Evolutionary conservation across 2,113 vertebrate species (phyloP).

Genomic region (Phrynocephalus versicolor): DNA sequence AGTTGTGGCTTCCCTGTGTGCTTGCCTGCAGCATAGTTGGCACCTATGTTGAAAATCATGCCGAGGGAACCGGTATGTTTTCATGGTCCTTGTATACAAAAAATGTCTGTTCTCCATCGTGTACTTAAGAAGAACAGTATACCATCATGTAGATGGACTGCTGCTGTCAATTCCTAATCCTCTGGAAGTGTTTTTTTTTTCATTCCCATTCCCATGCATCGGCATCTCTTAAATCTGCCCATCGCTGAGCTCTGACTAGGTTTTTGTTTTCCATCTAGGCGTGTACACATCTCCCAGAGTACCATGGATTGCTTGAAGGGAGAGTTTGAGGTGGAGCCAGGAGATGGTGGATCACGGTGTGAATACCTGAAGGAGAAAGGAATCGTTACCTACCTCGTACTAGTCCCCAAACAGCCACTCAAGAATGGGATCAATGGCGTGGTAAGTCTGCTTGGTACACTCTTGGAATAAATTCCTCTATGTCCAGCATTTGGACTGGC

Average conservation of each 20-base stretch:
- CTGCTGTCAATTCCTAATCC: not conserved
- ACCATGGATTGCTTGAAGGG: constrained; percentile 91
- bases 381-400: constrained; percentile 88
- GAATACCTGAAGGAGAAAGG: constrained; percentile 92
- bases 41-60: not conserved
- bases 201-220: no score
- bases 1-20: not conserved
- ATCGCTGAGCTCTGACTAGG: not conserved
- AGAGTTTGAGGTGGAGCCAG: constrained; percentile 91
- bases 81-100: not conserved
- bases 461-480: no score
- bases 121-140: not conserved
- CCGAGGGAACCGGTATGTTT: not conserved
- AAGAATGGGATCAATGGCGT: constrained; percentile 86
- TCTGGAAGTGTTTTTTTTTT: not conserved
- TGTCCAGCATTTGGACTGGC: not conserved
- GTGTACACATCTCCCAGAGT: constrained; percentile 94
- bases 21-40: not conserved
- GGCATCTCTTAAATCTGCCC: not conserved
- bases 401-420: constrained; percentile 82
- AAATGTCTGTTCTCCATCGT: not conserved
- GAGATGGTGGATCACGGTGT: constrained; percentile 86
- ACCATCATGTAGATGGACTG: no score
- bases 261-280: constrained; percentile 66
- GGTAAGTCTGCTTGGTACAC: constrained; percentile 72